These are phyloP conservation scores for Polypedilum pembai DNA, from an alignment of 1,140 invertebrate species.

Conservation along the genomic window DNA sequence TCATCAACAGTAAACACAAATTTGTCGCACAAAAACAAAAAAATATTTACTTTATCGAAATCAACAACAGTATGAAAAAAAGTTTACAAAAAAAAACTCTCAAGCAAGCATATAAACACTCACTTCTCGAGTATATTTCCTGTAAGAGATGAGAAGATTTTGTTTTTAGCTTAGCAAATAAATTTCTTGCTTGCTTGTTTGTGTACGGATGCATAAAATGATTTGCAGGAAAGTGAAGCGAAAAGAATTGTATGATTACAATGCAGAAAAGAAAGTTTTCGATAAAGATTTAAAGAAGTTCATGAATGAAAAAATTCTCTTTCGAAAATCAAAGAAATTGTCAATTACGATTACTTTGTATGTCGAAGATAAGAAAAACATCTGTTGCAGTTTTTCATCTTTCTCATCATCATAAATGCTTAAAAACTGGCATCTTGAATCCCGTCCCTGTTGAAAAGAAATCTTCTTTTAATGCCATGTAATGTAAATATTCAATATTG, in stretches of 20 bases:
- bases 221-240: not conserved
- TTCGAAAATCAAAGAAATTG: not conserved
- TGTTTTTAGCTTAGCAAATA: no score
- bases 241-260: not conserved
- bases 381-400: not conserved
- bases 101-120: no score
- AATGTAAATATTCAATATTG: constrained; percentile 20
- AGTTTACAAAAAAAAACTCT: no score
- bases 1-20: no score
- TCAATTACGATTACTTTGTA: not conserved
- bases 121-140: no score
- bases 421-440: no score
- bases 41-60: no score
- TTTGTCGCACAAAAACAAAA: no score
- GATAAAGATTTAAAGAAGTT: no score
- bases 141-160: no score
- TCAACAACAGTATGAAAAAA: no score
- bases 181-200: not conserved
- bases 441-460: not conserved
- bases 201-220: constrained; percentile 16
- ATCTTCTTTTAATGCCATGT: constrained; percentile 18
- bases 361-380: not conserved
- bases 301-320: no score
- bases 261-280: not conserved
- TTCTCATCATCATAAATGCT: not conserved